Base-by-base conservation (phyloP, 2,888 invertebrate species). In the Dryadula phaetusa region DNA sequence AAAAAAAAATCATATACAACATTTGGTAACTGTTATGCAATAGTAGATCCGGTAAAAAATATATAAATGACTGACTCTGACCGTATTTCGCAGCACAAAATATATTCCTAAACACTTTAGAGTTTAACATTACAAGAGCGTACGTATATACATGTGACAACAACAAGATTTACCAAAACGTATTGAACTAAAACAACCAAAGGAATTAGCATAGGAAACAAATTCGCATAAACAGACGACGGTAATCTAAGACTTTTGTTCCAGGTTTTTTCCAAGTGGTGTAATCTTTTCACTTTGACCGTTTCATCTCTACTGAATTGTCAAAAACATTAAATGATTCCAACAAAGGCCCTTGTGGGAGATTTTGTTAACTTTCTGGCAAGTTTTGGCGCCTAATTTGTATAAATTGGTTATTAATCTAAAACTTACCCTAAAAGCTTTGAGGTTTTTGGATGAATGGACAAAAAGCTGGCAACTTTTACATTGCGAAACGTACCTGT, bases 251-350 rank as follows among this genome's bases (percentile, higher is more conserved):
- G 53, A 47, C 25, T 62, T 62, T 61, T 44, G 34, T 44, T 25
- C 8, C 44, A 62, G 37, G 47, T 61, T 58, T 63, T 61, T 61
- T 22, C 22, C 40, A 37, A 40, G 47, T 53, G 63, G 20, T 46
- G 63, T n/a, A 66, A 68, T 46, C 61, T 63, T 68, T 68, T 68
- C 65, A 68, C 63, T 61, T 28, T 16, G 25, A 64, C 22, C 46
- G 52, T 58, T 70, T 65, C 64, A 65, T 65, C 68, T 32, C 40
- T 42, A 28, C 25, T 53, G 68, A 46, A 62, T 65, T 68, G 70
- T 70, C 65, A 65, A 62, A 67, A 69, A 69, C 53, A 61, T 63
- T 63, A 70, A 68, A 63, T 64, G 65, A 70, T 66, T 44, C 47
- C 22, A 61, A 64, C 62, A 64, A 47, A 52, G 20, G 54, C 22